These are phyloP conservation scores for Heterotilapia buettikoferi DNA, from an alignment of 2,113 vertebrate species.

Conservation along the genomic window DNA sequence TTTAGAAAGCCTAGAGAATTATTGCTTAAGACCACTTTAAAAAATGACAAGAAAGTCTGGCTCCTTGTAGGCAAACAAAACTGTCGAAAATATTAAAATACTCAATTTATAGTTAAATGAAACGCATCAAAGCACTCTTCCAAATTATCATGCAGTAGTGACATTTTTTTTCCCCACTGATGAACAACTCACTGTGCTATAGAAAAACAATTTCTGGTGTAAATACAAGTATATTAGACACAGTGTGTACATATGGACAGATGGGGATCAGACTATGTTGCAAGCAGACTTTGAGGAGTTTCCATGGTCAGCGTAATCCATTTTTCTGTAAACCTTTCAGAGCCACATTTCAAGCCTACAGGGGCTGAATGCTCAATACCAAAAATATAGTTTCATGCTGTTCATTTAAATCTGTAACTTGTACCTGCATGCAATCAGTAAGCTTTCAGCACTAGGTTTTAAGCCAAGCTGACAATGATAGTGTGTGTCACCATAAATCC, in stretches of 20 bases:
- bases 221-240: not conserved
- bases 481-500: not conserved
- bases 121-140: not conserved
- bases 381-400: not conserved
- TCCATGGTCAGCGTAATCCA: not conserved
- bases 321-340: not conserved
- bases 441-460: slow-evolving; percentile 8
- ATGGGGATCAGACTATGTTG: not conserved
- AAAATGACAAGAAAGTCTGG: not conserved
- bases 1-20: not conserved
- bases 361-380: not conserved
- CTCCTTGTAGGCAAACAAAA: not conserved
- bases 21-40: not conserved
- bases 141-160: not conserved
- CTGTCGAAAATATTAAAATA: not conserved
- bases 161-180: fast-evolving
- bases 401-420: not conserved
- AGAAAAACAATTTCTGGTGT: not conserved
- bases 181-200: not conserved
- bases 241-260: not conserved
- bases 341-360: not conserved
- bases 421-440: not conserved
- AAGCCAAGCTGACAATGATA: not conserved
- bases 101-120: not conserved
- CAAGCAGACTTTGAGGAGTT: not conserved